Percentiles rank a stretch among this genome's conserved stretches.
Evolutionary conservation across 1,140 invertebrate species (phyloP).

Genomic region (Tribolium madens): DNA sequence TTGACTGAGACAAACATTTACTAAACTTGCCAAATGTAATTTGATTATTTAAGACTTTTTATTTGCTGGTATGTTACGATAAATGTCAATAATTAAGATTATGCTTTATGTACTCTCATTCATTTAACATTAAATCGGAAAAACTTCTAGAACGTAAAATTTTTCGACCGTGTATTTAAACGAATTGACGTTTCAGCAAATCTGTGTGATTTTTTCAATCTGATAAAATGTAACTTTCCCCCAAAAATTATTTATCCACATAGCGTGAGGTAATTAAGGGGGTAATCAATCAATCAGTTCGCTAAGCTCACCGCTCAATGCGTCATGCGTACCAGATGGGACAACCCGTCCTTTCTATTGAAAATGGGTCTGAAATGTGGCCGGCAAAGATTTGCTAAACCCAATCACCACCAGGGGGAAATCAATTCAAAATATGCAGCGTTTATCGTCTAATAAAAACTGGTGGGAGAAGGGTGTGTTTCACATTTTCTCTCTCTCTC

Average conservation of each 20-base stretch:
- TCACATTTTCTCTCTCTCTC: not conserved
- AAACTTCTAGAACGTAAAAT: too few relatives aligned
- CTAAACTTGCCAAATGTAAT: not conserved
- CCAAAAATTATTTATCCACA: slow-evolving; percentile 36
- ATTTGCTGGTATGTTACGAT: too few relatives aligned
- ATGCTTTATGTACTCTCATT: too few relatives aligned
- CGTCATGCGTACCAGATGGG: slow-evolving; percentile 36
- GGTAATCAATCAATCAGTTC: slow-evolving; percentile 44
- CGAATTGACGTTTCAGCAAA: slow-evolving; percentile 11
- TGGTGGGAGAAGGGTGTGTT: too few relatives aligned
- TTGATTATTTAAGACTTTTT: not conserved
- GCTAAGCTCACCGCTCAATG: slow-evolving; percentile 33
- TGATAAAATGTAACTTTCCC: slow-evolving; percentile 5
- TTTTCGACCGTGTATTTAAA: too few relatives aligned
- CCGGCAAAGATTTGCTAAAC: not conserved
- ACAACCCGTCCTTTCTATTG: slow-evolving; percentile 19
- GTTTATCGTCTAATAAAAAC: not conserved
- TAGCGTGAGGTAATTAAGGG: slow-evolving; percentile 40
- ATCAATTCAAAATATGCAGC: not conserved
- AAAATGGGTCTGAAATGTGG: slow-evolving; percentile 33
- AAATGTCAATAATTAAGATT: too few relatives aligned
- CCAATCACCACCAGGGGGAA: not conserved
- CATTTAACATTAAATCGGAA: too few relatives aligned
- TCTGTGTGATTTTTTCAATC: slow-evolving; percentile 21
- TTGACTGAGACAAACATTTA: not conserved